Evolutionary conservation across 92 coral and sea anemone species (phyloP).

Genomic region (Parazoanthus darwini): DNA sequence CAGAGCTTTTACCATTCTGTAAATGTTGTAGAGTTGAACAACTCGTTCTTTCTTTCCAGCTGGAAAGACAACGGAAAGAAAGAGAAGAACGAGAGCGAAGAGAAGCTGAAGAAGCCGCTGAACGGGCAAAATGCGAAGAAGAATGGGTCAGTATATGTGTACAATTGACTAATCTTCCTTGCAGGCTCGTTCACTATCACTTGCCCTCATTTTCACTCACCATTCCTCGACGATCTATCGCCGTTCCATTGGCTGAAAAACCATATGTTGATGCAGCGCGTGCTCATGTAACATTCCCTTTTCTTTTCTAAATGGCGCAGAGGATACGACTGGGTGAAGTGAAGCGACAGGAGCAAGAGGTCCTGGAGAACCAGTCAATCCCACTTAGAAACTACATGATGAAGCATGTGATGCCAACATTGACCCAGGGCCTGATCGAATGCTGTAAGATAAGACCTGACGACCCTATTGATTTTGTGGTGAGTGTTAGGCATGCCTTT

Average conservation of each 20-base stretch:
- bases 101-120: constrained; percentile 98
- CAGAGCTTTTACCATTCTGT: not conserved
- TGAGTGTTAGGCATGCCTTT: constrained; percentile 39
- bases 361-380: constrained; percentile 93
- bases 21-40: not conserved
- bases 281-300: not conserved
- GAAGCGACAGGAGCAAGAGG: constrained; percentile 91
- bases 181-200: not conserved
- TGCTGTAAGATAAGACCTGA: constrained; percentile 95
- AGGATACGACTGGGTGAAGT: constrained; percentile 86
- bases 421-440: constrained; percentile 93
- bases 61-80: constrained; percentile 80
- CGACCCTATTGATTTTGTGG: constrained; percentile 95
- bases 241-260: too few relatives aligned
- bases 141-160: constrained; percentile 83
- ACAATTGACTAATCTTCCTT: not conserved
- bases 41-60: constrained; percentile 46
- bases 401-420: constrained; percentile 99
- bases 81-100: constrained; percentile 84
- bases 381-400: constrained; percentile 98
- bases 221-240: too few relatives aligned
- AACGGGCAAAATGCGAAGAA: constrained; percentile 80
- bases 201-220: not conserved
- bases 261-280: too few relatives aligned
- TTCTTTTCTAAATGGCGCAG: constrained; percentile 36